A percentile compares a stretch with the other conserved stretches of the same genome.
Evolutionary conservation across 2,113 vertebrate species (phyloP).

Genomic region (Daboia siamensis): DNA sequence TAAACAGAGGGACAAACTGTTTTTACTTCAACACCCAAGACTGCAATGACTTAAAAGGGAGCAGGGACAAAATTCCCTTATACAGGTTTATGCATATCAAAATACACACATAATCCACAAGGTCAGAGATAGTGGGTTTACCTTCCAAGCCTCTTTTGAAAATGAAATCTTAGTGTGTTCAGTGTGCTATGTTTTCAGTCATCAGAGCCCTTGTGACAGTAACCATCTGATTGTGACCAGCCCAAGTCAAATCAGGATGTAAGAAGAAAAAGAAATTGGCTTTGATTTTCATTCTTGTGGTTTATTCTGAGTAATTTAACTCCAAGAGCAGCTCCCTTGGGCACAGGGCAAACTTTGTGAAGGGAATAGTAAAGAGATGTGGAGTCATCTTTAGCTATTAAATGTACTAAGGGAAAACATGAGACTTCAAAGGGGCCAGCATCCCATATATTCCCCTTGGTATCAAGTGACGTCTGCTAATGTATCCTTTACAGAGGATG

Average conservation of each 20-base stretch:
- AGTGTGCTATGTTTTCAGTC: neutral
- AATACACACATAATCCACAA: neutral
- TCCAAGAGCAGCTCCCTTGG: neutral
- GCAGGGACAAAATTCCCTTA: neutral
- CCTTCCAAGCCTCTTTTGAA: neutral
- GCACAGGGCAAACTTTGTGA: neutral
- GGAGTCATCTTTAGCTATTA: conserved; percentile 12
- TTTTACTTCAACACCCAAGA: neutral
- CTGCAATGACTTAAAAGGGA: neutral
- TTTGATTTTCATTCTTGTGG: neutral
- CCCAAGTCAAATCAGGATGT: neutral
- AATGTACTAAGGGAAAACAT: neutral
- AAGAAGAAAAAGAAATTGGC: neutral
- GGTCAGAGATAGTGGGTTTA: neutral
- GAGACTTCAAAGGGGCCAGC: neutral
- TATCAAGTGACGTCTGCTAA: conserved; percentile 1
- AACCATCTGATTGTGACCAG: neutral
- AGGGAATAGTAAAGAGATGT: neutral
- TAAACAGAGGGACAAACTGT: neutral
- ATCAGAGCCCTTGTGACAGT: neutral
- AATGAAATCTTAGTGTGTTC: neutral
- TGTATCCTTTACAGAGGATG: neutral
- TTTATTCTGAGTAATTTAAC: neutral
- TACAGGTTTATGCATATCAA: neutral
- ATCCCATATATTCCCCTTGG: conserved; percentile 8